phyloP scores from a whole-genome alignment of 2,888 invertebrate genomes.

The Tiliacea aurago region DNA sequence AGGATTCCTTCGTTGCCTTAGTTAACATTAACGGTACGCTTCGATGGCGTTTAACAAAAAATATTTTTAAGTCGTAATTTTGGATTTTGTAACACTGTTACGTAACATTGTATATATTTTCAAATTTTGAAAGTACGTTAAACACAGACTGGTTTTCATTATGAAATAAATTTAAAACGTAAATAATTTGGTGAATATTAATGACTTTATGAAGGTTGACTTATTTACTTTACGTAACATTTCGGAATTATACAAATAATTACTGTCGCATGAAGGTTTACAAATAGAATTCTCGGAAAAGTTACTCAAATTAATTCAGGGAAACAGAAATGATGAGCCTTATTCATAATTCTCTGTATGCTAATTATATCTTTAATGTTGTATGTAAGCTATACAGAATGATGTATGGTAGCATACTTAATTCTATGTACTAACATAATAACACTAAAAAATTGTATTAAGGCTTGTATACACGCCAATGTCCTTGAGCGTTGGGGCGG shows the following conservation, averaged over 20 bases:
- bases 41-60: conserved; percentile 51
- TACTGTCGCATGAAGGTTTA: too few relatives aligned
- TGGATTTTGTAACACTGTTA: conserved; percentile 27
- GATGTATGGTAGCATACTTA: too few relatives aligned
- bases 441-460: background rate
- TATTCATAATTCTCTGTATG: background rate
- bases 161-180: background rate
- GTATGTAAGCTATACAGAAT: too few relatives aligned
- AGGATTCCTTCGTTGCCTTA: conserved; percentile 70
- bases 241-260: background rate
- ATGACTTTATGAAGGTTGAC: background rate
- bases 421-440: background rate
- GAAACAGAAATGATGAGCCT: background rate
- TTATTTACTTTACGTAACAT: background rate
- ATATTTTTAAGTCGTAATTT: conserved; percentile 38
- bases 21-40: conserved; percentile 73
- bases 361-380: too few relatives aligned
- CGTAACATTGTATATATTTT: conserved; percentile 6
- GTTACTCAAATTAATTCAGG: background rate
- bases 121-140: background rate
- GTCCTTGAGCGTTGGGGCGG: too few relatives aligned
- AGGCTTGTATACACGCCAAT: too few relatives aligned
- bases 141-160: background rate
- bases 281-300: background rate
- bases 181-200: background rate